Base-by-base conservation (phyloP, 2,888 invertebrate genomes). In the Odontothrips loti region DNA sequence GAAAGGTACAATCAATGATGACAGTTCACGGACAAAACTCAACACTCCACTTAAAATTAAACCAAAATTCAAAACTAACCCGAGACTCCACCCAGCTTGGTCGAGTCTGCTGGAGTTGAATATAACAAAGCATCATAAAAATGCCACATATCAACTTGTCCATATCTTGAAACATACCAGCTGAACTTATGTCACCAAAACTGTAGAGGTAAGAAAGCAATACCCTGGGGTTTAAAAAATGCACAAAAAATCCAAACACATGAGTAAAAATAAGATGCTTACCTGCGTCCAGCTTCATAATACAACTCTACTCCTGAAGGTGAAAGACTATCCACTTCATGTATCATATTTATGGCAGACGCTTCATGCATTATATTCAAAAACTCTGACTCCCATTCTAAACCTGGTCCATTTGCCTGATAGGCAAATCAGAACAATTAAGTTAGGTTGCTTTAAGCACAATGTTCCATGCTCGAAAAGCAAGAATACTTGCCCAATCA, bases 81-180 rank as follows among this genome's bases (percentile, higher is more conserved):
- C 92, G 90, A 83, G 92, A 90, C 87, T 95, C 94, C 43, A 94
- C 88, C 90, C 92, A 91, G 86, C 94, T 94, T 86, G 89, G 93
- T 85, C 92, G 91, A 12, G 95, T 82, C 81, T 95, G 88, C 83
- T 93, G 92, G 83, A 93, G 87, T 83, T 92, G 90, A 78, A 95
- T 92, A 85, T 94, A 96, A 68, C 93, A 85, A 85, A 94, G 92
- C 91, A 95, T 94, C 80, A 95, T 86, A 75, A 90, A 83, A 83
- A 92, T 91, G 79, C 95, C 95, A 82, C 91, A 85, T 51, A 90
- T 88, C 29, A 95, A 86, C 87, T 92, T 92, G 84, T 91, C 91
- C 82, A 93, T 88, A 85, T 95, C 95, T 86, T 92, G 90, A 86
- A 93, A 93, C 89, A 94, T 92, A 11, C 92, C 89, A 79, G 90